Percentiles rank a stretch among this genome's conserved stretches.
phyloP scores from a whole-genome alignment of 1,140 invertebrate genomes.

The Globodera ellingtonae region DNA sequence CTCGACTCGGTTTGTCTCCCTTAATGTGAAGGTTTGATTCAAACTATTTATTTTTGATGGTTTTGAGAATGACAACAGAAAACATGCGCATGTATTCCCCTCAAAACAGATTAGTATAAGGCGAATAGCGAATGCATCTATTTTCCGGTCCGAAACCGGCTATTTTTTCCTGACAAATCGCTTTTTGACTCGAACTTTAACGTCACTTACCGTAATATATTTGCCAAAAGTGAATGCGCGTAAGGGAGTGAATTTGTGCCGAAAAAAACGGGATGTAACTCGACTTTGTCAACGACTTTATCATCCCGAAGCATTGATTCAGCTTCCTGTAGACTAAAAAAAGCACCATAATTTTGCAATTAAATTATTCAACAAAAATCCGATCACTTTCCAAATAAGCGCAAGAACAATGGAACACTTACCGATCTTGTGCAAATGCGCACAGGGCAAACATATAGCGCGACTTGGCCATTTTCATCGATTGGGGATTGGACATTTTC shows the following conservation, averaged over 20 bases:
- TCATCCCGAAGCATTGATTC: slow-evolving; percentile 34
- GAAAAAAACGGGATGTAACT: slow-evolving; percentile 36
- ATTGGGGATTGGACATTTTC: slow-evolving; percentile 23
- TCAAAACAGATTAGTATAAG: too few species aligned
- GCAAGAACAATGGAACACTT: background rate
- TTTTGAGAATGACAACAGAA: too few species aligned
- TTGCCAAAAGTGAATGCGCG: slow-evolving; percentile 38
- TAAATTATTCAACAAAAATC: background rate
- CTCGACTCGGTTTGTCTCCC: slow-evolving; percentile 40
- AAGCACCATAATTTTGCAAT: background rate
- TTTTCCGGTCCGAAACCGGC: too few species aligned
- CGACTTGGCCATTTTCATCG: slow-evolving; percentile 37
- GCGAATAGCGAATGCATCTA: too few species aligned
- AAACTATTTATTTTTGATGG: too few species aligned
- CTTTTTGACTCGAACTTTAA: too few species aligned
- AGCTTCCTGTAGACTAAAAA: slow-evolving; percentile 41
- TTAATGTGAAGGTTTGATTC: background rate
- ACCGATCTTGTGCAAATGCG: slow-evolving; percentile 38
- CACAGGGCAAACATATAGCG: slow-evolving; percentile 42
- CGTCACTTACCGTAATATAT: slow-evolving; percentile 35
- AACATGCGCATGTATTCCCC: too few species aligned
- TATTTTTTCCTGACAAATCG: too few species aligned
- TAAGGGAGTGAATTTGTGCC: slow-evolving; percentile 28
- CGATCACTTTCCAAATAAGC: background rate
- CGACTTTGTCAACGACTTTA: slow-evolving; percentile 27